Percentiles rank a stretch among this genome's conserved stretches.
These are phyloP conservation scores for Ophioderma brevispina DNA, from an alignment of 35 echinoderm and acorn worm genomes.

Conservation along the genomic window DNA sequence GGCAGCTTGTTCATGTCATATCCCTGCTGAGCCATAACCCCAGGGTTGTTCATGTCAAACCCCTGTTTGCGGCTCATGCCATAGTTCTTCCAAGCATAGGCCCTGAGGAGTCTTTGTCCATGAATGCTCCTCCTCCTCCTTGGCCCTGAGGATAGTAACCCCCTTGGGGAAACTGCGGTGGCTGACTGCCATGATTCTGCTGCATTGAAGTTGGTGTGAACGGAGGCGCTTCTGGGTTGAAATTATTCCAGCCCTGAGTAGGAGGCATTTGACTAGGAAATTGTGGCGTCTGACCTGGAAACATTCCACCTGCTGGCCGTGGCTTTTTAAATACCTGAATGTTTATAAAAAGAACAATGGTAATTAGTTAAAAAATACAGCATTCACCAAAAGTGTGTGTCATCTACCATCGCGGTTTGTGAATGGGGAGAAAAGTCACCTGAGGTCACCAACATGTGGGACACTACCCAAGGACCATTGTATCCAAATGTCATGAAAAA, in stretches of 20 bases:
- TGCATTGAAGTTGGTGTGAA: not conserved
- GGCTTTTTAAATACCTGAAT: not conserved
- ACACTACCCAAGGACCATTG: too few species aligned
- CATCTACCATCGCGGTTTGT: too few species aligned
- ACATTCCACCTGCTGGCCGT: not conserved
- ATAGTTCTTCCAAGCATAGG: not conserved
- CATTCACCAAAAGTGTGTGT: too few species aligned
- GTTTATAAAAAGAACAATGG: not conserved
- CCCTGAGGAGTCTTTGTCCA: not conserved
- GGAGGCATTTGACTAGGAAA: not conserved
- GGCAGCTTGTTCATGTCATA: not conserved
- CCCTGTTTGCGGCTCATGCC: constrained; percentile 7
- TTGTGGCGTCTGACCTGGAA: not conserved
- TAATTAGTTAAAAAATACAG: too few species aligned
- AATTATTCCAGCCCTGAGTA: not conserved
- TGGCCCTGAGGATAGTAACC: not conserved
- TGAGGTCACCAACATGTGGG: too few species aligned
- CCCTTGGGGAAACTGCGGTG: not conserved
- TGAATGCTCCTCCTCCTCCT: not conserved
- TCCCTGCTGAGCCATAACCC: not conserved
- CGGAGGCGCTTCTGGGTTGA: not conserved
- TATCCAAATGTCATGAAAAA: too few species aligned
- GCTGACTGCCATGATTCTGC: not conserved
- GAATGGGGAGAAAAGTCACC: too few species aligned
- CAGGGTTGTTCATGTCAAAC: not conserved